Base-by-base conservation (phyloP, 2,888 invertebrate species). In the Eurois occulta region DNA sequence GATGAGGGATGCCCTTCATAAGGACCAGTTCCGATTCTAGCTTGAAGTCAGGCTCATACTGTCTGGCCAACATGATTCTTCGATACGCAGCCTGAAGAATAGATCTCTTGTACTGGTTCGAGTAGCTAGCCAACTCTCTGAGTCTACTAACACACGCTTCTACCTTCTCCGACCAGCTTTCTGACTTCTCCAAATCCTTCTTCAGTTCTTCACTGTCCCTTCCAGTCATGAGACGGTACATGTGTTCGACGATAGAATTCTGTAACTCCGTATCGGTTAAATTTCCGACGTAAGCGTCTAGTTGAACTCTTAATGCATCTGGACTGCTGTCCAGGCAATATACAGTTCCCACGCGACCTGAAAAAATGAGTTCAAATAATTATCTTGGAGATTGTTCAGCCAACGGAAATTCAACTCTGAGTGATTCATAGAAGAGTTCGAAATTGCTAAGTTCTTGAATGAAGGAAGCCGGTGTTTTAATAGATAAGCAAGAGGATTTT, bases 311-410 rank as follows among this genome's bases (percentile, higher is more conserved):
- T 74, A 94, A 80, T 68, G 90, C 90, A 78, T 92, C 93, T 52
- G 94, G 94, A 83, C 94, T 94, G 78, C 94, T 92, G 68, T 94
- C 93, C 78, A 94, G 86, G 77, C 94, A 94, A 69, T 89, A 92
- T 1, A 94, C 90, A 21, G 88, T 82, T 65, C 94, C 94, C 67
- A 88, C 75, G 64, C 89, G 89, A 80, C 94, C 94, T 94, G 90
- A 65, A 84, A 82, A 78, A 80, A 73, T 58, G 0, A 62, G 52
- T 80, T 41, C 72, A 73, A 60, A 72, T 72, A 73, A 81, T 75
- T 68, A 86, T 62, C 55, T 66, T 70, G 1, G 18, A 72, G 3
- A 55, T 6, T 41, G 66, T 58, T 38, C 0, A 65, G 70, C 11
- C 38, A 48, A 2, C 41, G 55, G 0, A 86, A 75, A 78, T 7